A percentile compares a stretch with the other conserved stretches of the same genome.
Conservation (phyloP, 2,113 vertebrate genomes). For the Dicerorhinus sumatrensis region DNA sequence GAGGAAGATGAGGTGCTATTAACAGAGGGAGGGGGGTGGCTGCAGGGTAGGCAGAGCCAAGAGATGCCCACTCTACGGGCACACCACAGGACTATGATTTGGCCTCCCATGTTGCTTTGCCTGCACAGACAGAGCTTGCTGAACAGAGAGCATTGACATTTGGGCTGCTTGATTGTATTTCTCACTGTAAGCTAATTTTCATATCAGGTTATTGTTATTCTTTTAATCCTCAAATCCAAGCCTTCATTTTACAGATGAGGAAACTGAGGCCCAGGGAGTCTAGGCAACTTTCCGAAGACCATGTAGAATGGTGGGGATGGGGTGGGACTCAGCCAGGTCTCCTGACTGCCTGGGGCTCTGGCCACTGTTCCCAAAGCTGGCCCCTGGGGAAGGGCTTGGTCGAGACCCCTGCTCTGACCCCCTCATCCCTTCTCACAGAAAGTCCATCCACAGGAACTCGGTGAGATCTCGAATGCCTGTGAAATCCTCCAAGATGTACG, state of each 20-base stretch:
- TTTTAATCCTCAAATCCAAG: not conserved
- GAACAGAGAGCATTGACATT: fast-evolving
- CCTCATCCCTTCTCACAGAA: constrained; percentile 76
- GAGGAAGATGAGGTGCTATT: not conserved
- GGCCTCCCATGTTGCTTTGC: not conserved
- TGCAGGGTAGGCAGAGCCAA: not conserved
- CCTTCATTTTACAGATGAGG: not conserved
- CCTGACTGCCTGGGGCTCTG: not conserved
- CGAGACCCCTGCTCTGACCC: not conserved
- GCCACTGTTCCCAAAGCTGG: not conserved
- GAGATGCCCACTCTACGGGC: not conserved
- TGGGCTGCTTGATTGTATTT: not conserved
- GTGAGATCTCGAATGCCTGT: constrained; percentile 88
- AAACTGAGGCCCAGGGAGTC: not conserved
- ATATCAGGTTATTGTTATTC: not conserved
- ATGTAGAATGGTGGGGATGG: not conserved
- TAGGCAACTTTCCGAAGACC: not conserved
- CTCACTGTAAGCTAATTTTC: not conserved
- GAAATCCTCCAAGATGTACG: constrained; percentile 88
- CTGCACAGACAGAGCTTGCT: not conserved
- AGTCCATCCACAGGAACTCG: constrained; percentile 88
- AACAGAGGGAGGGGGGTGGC: not conserved
- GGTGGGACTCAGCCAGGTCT: not conserved
- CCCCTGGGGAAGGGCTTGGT: not conserved
- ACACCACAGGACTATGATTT: not conserved